phyloP scores from a whole-genome alignment of 1,140 invertebrate genomes.

The Aphaenogaster floridana region DNA sequence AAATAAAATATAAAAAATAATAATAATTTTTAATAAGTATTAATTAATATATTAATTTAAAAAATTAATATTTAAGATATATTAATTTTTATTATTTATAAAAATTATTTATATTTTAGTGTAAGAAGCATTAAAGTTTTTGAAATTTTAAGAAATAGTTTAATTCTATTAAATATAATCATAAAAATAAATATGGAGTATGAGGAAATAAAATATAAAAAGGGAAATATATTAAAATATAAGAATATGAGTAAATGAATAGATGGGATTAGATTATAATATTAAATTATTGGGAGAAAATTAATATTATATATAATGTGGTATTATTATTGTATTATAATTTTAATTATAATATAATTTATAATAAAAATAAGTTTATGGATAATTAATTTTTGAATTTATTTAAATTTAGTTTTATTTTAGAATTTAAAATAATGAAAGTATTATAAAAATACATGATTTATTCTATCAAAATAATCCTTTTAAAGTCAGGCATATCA shows the following conservation, averaged over 20 bases:
- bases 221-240: too few species aligned
- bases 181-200: too few species aligned
- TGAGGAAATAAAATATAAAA: too few species aligned
- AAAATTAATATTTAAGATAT: not conserved
- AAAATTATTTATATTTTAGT: not conserved
- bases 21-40: not conserved
- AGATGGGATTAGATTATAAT: too few species aligned
- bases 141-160: constrained; percentile 9
- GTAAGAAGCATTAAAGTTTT: constrained; percentile 25
- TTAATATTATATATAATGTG: too few species aligned
- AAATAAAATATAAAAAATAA: not conserved
- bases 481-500: constrained; percentile 2
- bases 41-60: not conserved
- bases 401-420: too few species aligned
- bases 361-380: too few species aligned
- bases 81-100: constrained; percentile 5
- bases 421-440: not conserved
- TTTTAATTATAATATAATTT: too few species aligned
- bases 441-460: not conserved
- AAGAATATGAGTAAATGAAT: too few species aligned
- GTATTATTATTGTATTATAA: too few species aligned
- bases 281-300: too few species aligned
- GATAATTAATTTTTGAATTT: too few species aligned
- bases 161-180: constrained; percentile 25
- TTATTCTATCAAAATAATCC: constrained; percentile 46